phyloP scores from a whole-genome alignment of 2,113 vertebrate species.

The Miniopterus natalensis region DNA sequence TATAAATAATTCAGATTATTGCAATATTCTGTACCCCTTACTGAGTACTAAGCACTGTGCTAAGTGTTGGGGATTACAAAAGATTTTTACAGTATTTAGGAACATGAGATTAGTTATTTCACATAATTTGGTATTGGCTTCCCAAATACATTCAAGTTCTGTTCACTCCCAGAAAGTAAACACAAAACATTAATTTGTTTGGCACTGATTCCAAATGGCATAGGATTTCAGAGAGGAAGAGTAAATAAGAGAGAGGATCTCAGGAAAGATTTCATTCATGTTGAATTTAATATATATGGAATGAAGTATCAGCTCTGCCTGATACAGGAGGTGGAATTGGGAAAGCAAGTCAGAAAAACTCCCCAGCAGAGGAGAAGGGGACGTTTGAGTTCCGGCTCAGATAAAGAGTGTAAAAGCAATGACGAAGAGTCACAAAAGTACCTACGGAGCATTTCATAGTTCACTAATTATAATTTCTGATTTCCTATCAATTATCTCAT shows the following conservation, averaged over 20 bases:
- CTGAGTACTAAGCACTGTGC: not conserved
- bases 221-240: not conserved
- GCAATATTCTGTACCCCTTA: not conserved
- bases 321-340: not conserved
- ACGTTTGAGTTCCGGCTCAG: not conserved
- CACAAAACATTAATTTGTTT: conserved; percentile 14
- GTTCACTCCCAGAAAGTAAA: not conserved
- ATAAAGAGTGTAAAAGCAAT: not conserved
- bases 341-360: not conserved
- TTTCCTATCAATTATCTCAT: not conserved
- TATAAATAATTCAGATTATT: not conserved
- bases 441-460: not conserved
- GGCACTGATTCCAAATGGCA: not conserved
- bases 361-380: not conserved
- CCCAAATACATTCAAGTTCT: not conserved
- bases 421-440: not conserved
- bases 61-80: not conserved
- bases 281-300: not conserved
- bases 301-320: not conserved
- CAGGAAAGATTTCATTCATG: not conserved
- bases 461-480: not conserved
- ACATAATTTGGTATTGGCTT: conserved; percentile 8
- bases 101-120: not conserved
- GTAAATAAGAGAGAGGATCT: not conserved
- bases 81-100: not conserved